These are phyloP conservation scores for Tenodera sinensis DNA, from an alignment of 2,888 invertebrate genomes.

Conservation along the genomic window DNA sequence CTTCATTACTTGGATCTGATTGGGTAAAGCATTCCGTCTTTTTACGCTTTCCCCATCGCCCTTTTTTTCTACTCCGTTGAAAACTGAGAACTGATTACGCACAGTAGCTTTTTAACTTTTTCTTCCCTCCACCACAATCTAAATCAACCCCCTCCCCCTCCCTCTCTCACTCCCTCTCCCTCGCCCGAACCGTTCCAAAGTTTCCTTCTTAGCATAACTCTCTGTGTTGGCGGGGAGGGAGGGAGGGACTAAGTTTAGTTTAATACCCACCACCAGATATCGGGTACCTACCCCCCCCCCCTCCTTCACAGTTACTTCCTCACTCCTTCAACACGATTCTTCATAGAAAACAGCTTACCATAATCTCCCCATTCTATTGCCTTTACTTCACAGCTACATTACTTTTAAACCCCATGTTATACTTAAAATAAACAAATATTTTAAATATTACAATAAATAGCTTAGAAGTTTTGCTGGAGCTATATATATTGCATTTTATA, in stretches of 20 bases:
- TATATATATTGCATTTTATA: too few relatives aligned
- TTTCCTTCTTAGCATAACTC: constrained; percentile 7
- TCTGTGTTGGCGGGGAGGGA: not conserved
- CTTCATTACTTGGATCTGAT: not conserved
- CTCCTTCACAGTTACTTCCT: not conserved
- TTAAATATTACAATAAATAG: too few relatives aligned
- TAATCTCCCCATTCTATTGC: too few relatives aligned
- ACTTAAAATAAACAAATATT: too few relatives aligned
- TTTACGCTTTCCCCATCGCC: not conserved
- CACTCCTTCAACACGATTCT: not conserved
- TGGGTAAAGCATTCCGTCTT: not conserved
- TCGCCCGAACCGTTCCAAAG: not conserved
- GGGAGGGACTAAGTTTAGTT: not conserved
- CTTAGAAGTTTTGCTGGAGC: too few relatives aligned
- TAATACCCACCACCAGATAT: not conserved
- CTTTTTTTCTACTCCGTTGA: not conserved
- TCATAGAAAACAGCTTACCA: not conserved
- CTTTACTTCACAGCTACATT: too few relatives aligned
- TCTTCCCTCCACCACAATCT: not conserved
- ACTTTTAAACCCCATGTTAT: too few relatives aligned
- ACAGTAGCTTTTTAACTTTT: not conserved
- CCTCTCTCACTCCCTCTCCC: not conserved
- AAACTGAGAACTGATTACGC: not conserved
- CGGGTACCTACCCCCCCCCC: too few relatives aligned
- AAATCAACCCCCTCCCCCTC: not conserved